Conservation (phyloP, 2,797 vertebrate genomes). For the Paratrypauchen microcephalus region DNA sequence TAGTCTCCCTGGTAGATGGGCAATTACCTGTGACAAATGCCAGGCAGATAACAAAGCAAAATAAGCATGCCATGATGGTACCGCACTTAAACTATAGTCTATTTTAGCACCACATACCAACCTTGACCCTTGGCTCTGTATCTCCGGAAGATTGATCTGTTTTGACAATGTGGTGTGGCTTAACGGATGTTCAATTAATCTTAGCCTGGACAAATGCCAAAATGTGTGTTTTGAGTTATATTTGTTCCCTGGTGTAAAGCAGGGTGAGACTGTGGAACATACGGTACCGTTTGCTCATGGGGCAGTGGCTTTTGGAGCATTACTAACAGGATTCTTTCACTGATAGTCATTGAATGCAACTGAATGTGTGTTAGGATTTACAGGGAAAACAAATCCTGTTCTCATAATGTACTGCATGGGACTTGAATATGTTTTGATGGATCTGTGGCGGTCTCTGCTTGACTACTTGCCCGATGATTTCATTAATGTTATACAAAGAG, state of each 20-base stretch:
- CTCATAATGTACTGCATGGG: no score
- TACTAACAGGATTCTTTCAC: slow-evolving; percentile 33
- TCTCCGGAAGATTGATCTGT: slow-evolving; percentile 53
- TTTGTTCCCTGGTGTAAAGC: background rate
- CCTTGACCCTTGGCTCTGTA: slow-evolving; percentile 32
- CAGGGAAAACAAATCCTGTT: slow-evolving; percentile 5
- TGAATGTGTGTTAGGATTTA: slow-evolving; percentile 18
- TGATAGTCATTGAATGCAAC: slow-evolving; percentile 7
- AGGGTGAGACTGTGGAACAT: slow-evolving; percentile 2
- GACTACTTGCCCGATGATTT: no score
- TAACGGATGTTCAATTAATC: slow-evolving; percentile 50
- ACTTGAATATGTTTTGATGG: no score
- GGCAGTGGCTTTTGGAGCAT: slow-evolving; percentile 36
- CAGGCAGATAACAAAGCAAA: slow-evolving; percentile 36
- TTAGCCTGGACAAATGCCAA: slow-evolving; percentile 14
- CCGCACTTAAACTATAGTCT: slow-evolving; percentile 28
- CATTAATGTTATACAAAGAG: no score
- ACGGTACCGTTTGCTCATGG: slow-evolving; percentile 11
- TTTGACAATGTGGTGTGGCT: slow-evolving; percentile 47
- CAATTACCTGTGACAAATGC: slow-evolving; percentile 62
- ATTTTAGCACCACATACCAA: slow-evolving; percentile 21
- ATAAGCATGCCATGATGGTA: slow-evolving; percentile 37
- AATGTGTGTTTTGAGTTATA: slow-evolving; percentile 4
- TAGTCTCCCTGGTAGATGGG: slow-evolving; percentile 46
- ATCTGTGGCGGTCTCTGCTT: no score